Conservation (phyloP, 2,113 vertebrate genomes). For the Cyanistes caeruleus region DNA sequence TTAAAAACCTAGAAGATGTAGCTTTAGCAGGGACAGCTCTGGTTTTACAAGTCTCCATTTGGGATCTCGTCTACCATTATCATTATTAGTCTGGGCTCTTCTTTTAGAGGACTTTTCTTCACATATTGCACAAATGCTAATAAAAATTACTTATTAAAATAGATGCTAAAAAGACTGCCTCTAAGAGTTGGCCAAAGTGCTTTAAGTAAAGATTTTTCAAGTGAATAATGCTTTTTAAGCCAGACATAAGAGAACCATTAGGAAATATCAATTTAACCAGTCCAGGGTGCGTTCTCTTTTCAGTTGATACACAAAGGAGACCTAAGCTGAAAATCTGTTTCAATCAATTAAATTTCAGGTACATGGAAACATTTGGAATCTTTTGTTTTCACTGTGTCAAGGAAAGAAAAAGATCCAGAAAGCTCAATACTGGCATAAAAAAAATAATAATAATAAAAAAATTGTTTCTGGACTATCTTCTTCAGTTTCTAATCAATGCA, state of each 20-base stretch:
- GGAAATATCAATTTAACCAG: background rate
- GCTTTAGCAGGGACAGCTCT: background rate
- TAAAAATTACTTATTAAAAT: background rate
- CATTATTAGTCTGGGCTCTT: background rate
- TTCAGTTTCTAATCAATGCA: background rate
- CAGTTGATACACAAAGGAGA: background rate
- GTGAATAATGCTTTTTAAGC: background rate
- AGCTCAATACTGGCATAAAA: background rate
- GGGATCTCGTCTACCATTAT: background rate
- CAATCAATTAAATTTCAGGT: background rate
- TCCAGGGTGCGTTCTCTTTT: background rate
- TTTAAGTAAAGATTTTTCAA: background rate
- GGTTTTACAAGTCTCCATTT: background rate
- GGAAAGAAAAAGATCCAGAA: background rate
- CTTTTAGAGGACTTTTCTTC: background rate
- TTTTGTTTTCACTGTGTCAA: background rate
- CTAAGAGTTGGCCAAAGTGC: background rate
- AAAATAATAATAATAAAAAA: background rate
- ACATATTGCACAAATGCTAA: background rate
- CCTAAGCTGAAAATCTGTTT: background rate
- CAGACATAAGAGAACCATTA: background rate
- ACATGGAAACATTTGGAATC: background rate
- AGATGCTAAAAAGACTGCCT: background rate
- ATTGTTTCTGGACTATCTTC: background rate
- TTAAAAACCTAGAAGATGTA: background rate